phyloP scores from a whole-genome alignment of 1,140 invertebrate species.

The Sarcophaga bullata region DNA sequence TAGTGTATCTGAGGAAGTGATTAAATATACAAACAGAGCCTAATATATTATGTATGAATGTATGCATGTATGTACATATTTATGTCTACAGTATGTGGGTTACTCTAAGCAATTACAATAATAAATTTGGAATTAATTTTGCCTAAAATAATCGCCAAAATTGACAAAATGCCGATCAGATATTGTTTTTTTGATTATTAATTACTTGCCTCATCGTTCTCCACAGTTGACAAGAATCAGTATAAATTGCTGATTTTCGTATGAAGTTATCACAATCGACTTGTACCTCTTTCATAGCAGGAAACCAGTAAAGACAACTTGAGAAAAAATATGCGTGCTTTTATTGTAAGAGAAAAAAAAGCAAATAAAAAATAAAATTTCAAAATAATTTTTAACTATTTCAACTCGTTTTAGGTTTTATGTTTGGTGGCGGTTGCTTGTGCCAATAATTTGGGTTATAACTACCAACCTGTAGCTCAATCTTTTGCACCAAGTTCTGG shows the following conservation, averaged over 20 bases:
- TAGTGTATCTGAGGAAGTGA: background rate
- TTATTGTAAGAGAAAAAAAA: background rate
- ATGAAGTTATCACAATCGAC: background rate
- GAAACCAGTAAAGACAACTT: too few species aligned
- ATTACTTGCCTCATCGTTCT: background rate
- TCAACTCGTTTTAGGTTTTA: background rate
- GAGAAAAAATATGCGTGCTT: slow-evolving; percentile 20
- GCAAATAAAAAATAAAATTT: background rate
- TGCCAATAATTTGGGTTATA: slow-evolving; percentile 58
- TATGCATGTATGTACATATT: too few species aligned
- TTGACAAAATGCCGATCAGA: background rate
- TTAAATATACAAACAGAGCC: background rate
- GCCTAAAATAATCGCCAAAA: background rate
- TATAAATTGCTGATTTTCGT: slow-evolving; percentile 2
- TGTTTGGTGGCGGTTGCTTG: slow-evolving; percentile 42
- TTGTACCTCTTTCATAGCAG: slow-evolving; percentile 3
- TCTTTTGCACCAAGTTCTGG: background rate
- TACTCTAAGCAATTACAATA: slow-evolving; percentile 18
- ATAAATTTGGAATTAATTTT: slow-evolving; percentile 4
- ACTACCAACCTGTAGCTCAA: slow-evolving; percentile 54
- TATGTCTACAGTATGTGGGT: too few species aligned
- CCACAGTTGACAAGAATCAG: background rate
- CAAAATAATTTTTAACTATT: background rate
- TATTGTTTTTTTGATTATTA: background rate
- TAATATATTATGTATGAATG: background rate